Conservation (phyloP, 2,888 invertebrate genomes). For the Schrankia costaestrigalis region DNA sequence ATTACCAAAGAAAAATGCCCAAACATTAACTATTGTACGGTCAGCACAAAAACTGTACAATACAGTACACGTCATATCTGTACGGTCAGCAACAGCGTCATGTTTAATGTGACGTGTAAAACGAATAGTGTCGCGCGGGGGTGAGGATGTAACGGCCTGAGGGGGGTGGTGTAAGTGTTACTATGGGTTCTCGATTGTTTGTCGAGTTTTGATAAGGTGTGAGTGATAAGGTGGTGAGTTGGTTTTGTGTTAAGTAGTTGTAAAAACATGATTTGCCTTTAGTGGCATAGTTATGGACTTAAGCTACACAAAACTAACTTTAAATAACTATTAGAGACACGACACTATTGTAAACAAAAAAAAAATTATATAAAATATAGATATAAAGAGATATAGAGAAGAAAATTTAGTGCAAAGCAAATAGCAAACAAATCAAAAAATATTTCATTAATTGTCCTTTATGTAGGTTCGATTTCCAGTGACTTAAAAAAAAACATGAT, state of each 20-base stretch:
- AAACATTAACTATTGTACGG: conserved; percentile 23
- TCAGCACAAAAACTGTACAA: conserved; percentile 37
- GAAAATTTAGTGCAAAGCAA: no score
- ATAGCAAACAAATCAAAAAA: no score
- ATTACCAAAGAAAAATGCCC: conserved; percentile 17
- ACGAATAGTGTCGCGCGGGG: conserved; percentile 43
- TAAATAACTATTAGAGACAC: no score
- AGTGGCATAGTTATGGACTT: no score
- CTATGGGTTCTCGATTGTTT: conserved; percentile 2
- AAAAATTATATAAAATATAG: no score
- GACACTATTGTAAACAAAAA: no score
- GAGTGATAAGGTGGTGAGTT: conserved; percentile 1
- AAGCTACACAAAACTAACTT: no score
- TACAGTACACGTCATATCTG: conserved; percentile 34
- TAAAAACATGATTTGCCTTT: no score
- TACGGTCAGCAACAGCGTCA: conserved; percentile 46
- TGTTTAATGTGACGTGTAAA: conserved; percentile 60
- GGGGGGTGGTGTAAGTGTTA: conserved; percentile 4
- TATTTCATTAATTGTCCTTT: no score
- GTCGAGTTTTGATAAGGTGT: neutral
- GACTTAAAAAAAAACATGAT: neutral
- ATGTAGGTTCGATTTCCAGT: no score
- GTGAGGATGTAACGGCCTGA: conserved; percentile 3
- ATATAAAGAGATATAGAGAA: no score
- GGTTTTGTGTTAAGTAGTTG: neutral